Percentiles rank a stretch among this genome's conserved stretches.
Conservation (phyloP, 2,888 invertebrate species). For the Acanthosepion lycidas region DNA sequence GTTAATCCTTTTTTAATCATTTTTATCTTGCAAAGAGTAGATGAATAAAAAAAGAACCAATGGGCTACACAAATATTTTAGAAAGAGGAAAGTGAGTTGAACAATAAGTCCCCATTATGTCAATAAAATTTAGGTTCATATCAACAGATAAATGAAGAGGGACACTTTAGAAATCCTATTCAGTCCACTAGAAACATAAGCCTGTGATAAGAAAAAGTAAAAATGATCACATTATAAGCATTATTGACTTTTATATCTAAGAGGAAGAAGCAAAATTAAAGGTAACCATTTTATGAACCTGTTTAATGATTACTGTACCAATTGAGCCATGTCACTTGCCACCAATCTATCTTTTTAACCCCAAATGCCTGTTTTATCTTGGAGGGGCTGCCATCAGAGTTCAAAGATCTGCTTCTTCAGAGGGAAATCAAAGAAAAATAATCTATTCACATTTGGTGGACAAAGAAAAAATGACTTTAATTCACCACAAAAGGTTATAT, state of each 20-base stretch:
- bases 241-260: not conserved
- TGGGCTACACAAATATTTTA: too few relatives aligned
- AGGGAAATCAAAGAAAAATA: not conserved
- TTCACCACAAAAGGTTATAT: not conserved
- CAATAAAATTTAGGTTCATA: not conserved
- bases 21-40: too few relatives aligned
- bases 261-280: not conserved
- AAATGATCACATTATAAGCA: not conserved
- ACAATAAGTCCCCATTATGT: not conserved
- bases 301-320: conserved; percentile 15
- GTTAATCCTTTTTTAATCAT: too few relatives aligned
- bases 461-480: not conserved
- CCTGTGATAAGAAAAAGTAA: not conserved
- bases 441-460: not conserved
- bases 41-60: too few relatives aligned
- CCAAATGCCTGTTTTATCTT: not conserved
- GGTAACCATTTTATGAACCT: not conserved
- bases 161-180: not conserved
- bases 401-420: not conserved
- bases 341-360: not conserved
- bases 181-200: too few relatives aligned
- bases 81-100: too few relatives aligned
- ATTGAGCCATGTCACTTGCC: not conserved
- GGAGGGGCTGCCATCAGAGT: not conserved
- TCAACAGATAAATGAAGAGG: not conserved